Percentiles rank a stretch among this genome's conserved stretches.
Evolutionary conservation across 2,888 invertebrate species (phyloP).

Genomic region (Apomyelois bistriatella): DNA sequence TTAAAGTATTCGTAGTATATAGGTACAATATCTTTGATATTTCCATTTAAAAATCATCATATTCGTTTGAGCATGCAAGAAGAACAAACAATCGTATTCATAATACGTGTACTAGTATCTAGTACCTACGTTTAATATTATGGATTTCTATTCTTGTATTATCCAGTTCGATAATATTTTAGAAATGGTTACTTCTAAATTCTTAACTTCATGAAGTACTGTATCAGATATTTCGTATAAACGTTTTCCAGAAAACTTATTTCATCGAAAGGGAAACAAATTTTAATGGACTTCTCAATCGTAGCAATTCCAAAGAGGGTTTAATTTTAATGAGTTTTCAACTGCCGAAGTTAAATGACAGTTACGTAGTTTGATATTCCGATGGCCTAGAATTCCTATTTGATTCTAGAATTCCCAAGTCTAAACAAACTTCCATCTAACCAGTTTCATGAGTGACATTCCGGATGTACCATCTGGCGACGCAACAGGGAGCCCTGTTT

Average conservation of each 20-base stretch:
- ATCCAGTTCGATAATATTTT: too few species aligned
- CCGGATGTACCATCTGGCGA: slow-evolving; percentile 8
- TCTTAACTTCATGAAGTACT: too few species aligned
- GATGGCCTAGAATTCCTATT: slow-evolving; percentile 1
- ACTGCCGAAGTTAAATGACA: neutral
- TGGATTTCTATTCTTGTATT: too few species aligned
- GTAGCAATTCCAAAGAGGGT: neutral
- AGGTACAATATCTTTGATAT: too few species aligned
- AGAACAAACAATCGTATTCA: too few species aligned
- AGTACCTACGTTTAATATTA: too few species aligned
- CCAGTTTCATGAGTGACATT: neutral
- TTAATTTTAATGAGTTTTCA: slow-evolving; percentile 1
- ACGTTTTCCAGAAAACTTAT: neutral
- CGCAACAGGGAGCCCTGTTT: slow-evolving; percentile 5
- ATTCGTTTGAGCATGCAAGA: too few species aligned
- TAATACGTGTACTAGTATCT: too few species aligned
- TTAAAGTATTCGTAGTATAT: too few species aligned
- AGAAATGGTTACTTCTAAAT: too few species aligned
- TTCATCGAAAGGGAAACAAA: neutral
- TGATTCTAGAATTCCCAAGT: neutral
- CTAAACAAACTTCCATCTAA: neutral
- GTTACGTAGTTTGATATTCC: neutral
- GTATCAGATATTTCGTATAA: too few species aligned
- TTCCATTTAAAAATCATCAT: too few species aligned
- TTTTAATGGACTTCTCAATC: neutral